Evolutionary conservation across 2,797 vertebrate species (phyloP).

Genomic region (Anableps anableps): DNA sequence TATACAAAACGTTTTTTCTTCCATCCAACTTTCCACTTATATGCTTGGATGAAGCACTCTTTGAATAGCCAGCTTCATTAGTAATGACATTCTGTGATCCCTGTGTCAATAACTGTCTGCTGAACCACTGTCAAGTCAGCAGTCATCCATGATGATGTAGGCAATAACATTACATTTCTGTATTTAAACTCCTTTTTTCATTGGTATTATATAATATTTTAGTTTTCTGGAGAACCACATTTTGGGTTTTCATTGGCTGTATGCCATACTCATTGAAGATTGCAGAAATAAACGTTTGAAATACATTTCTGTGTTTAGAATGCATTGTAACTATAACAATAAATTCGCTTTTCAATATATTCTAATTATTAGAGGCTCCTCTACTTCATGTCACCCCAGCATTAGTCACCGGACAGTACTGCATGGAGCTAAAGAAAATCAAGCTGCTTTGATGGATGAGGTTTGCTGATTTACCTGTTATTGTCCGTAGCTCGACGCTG

Average conservation of each 20-base stretch:
- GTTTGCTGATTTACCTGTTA: background rate
- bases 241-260: background rate
- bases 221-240: background rate
- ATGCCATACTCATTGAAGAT: background rate
- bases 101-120: background rate
- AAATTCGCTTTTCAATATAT: background rate
- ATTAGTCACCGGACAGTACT: background rate
- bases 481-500: conserved; percentile 16
- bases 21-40: background rate
- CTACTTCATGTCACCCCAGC: background rate
- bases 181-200: background rate
- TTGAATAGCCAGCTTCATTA: background rate
- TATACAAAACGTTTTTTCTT: background rate
- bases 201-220: background rate
- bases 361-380: background rate
- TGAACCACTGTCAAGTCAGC: background rate
- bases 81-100: background rate
- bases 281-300: background rate
- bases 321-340: too few species aligned
- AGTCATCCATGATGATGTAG: background rate
- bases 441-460: background rate
- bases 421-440: background rate
- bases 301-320: background rate
- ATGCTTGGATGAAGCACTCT: background rate
- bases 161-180: background rate